Percentiles rank a stretch among this genome's conserved stretches.
Evolutionary conservation across 1,140 invertebrate genomes (phyloP).

Genomic region (Leptinotarsa lineolata): DNA sequence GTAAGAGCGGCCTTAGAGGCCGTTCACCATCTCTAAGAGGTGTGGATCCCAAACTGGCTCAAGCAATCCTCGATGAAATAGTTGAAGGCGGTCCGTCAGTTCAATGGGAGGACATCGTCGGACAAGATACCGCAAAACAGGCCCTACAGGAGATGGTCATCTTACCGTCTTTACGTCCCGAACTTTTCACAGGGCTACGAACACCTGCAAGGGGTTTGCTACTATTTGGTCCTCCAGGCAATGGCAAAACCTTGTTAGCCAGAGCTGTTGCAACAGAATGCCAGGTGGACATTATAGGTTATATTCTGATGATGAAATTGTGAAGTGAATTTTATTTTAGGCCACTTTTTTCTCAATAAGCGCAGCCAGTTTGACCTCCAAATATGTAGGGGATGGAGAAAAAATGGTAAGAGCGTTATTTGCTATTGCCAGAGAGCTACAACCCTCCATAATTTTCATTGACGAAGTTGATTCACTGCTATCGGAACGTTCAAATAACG

Average conservation of each 20-base stretch:
- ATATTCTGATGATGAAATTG: background rate
- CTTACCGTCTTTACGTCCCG: constrained; percentile 90
- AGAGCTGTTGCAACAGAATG: constrained; percentile 90
- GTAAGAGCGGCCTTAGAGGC: constrained; percentile 30
- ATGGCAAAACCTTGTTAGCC: constrained; percentile 88
- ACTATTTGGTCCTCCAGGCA: constrained; percentile 92
- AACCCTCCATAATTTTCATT: constrained; percentile 94
- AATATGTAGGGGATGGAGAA: constrained; percentile 97
- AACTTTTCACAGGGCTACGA: constrained; percentile 90
- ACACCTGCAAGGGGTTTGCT: constrained; percentile 88
- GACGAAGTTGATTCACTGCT: constrained; percentile 96
- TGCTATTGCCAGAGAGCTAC: constrained; percentile 88
- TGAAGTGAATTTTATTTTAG: constrained; percentile 35
- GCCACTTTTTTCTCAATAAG: constrained; percentile 98
- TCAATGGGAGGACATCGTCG: constrained; percentile 93
- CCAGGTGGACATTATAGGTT: constrained; percentile 52
- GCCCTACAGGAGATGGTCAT: constrained; percentile 98
- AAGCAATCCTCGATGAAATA: constrained; percentile 77
- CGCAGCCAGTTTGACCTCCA: constrained; percentile 96
- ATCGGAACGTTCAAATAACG: constrained; percentile 85
- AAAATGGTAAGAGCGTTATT: constrained; percentile 96
- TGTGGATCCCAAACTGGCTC: constrained; percentile 88
- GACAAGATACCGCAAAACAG: constrained; percentile 89
- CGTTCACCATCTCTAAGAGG: constrained; percentile 66
- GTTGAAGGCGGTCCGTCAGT: constrained; percentile 76